Percentiles rank a stretch among this genome's conserved stretches.
phyloP scores from a whole-genome alignment of 2,797 vertebrate genomes.

The Periparus ater region DNA sequence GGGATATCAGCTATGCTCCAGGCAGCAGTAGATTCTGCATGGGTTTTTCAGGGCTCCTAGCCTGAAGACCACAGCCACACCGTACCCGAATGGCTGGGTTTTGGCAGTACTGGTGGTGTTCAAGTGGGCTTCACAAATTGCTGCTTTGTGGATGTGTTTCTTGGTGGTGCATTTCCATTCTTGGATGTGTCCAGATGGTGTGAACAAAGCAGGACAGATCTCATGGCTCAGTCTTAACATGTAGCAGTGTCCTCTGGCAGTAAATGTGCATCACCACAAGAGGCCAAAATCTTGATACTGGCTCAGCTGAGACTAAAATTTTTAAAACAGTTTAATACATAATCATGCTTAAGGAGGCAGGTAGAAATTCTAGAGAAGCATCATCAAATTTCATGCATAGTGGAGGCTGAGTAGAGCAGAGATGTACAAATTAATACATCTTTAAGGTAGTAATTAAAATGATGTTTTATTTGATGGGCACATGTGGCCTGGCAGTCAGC shows the following conservation, averaged over 20 bases:
- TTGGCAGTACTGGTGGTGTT: rapidly evolving
- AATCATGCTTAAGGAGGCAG: background rate
- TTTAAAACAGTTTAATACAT: background rate
- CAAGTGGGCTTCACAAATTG: background rate
- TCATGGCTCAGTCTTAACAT: background rate
- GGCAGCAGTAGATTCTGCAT: background rate
- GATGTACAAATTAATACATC: background rate
- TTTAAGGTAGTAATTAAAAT: background rate
- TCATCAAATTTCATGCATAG: rapidly evolving
- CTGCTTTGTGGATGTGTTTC: background rate
- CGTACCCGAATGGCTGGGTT: rapidly evolving
- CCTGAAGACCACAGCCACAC: background rate
- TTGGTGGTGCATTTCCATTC: background rate
- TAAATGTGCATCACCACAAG: rapidly evolving
- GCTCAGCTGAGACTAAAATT: background rate
- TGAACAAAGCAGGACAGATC: background rate
- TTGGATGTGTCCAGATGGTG: rapidly evolving
- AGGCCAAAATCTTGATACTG: background rate
- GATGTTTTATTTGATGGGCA: background rate
- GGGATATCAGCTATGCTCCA: background rate
- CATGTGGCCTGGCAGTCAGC: background rate
- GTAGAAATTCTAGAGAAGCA: background rate
- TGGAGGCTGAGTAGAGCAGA: background rate
- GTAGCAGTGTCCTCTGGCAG: background rate
- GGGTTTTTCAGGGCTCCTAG: background rate